These are phyloP conservation scores for Synergus japonicus DNA, from an alignment of 2,888 invertebrate species.

Conservation along the genomic window DNA sequence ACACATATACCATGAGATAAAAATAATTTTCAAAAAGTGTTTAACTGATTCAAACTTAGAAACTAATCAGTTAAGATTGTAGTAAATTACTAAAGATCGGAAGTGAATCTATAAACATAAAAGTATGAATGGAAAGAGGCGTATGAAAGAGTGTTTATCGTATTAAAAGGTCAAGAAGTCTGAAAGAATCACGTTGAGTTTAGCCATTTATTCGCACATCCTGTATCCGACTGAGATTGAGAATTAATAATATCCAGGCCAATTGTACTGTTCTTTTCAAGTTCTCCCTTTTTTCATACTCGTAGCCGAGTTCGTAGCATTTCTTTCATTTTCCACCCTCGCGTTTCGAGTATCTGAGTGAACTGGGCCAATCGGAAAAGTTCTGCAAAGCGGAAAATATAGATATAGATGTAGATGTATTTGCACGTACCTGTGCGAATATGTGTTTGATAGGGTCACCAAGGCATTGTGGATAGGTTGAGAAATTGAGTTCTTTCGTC, in stretches of 20 bases:
- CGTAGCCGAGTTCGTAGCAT: neutral
- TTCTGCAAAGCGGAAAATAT: neutral
- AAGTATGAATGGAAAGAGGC: neutral
- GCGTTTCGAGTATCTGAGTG: neutral
- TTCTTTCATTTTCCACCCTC: neutral
- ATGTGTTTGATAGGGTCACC: constrained; percentile 43
- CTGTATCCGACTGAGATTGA: neutral
- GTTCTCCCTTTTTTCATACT: neutral
- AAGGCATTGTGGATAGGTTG: no score
- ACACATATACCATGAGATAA: neutral
- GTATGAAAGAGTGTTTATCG: neutral
- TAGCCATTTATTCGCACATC: neutral
- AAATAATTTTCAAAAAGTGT: neutral
- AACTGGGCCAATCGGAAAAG: constrained; percentile 19
- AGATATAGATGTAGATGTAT: neutral
- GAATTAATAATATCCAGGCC: neutral
- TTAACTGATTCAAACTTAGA: neutral
- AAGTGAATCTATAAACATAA: no score
- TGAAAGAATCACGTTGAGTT: neutral
- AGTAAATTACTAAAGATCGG: no score
- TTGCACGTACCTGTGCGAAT: neutral
- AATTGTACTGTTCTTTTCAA: neutral
- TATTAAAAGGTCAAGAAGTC: neutral
- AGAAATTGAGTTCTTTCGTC: neutral
- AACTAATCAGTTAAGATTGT: no score